Percentiles rank a stretch among this genome's conserved stretches.
Conservation (phyloP, 2,113 vertebrate species). For the Petromus typicus region DNA sequence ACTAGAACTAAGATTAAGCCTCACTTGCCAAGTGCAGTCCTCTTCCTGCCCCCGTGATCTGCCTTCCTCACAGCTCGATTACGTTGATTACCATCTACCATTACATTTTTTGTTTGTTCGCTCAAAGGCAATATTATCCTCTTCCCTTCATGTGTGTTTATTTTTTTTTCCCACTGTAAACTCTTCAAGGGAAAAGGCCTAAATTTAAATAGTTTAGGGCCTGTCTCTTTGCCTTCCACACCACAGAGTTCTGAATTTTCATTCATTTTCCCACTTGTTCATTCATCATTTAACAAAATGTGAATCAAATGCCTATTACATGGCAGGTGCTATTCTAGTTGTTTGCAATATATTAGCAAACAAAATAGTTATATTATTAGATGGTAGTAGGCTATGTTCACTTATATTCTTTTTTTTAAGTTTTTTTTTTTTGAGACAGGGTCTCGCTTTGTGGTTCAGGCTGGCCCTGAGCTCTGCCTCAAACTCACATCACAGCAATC, state of each 20-base stretch:
- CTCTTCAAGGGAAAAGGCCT: constrained; percentile 7
- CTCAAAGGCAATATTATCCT: neutral
- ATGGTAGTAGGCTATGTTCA: neutral
- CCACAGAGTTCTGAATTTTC: neutral
- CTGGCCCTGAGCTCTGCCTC: too few species aligned
- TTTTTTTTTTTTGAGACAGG: too few species aligned
- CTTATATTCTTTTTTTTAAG: too few species aligned
- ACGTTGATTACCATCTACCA: neutral
- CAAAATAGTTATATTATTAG: neutral
- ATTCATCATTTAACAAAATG: constrained; percentile 20
- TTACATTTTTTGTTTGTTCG: constrained; percentile 29
- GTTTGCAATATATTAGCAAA: neutral
- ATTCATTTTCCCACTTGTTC: neutral
- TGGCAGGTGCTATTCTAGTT: neutral
- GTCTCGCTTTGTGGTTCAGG: too few species aligned
- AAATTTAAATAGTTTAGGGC: neutral
- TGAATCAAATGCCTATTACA: neutral
- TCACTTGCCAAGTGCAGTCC: neutral
- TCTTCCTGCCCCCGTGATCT: neutral
- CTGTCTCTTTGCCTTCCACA: neutral
- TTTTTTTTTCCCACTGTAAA: constrained; percentile 10
- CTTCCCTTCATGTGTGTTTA: neutral
- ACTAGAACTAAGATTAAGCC: constrained; percentile 5
- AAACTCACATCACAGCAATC: too few species aligned
- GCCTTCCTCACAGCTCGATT: neutral